These are phyloP conservation scores for Jacana jacana DNA, from an alignment of 2,113 vertebrate genomes.

Conservation along the genomic window DNA sequence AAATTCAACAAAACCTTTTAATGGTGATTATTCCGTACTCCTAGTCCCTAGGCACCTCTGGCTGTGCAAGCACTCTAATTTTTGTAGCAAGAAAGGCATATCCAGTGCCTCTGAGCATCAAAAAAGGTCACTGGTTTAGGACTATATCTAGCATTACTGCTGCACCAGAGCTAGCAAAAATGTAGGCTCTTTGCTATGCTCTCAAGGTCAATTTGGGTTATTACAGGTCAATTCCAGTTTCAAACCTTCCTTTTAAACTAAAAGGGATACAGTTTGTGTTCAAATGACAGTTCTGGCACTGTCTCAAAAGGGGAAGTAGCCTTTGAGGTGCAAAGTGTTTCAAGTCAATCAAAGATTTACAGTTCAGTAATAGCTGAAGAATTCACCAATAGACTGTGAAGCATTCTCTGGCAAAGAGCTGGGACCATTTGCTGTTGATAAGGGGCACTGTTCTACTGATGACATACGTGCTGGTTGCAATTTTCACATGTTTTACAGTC, in stretches of 20 bases:
- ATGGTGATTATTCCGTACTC: neutral
- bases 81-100: neutral
- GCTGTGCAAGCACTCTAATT: neutral
- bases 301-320: neutral
- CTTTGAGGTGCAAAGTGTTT: neutral
- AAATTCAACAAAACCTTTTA: neutral
- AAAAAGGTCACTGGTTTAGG: neutral
- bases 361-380: neutral
- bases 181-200: neutral
- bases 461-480: neutral
- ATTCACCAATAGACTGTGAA: neutral
- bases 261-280: neutral
- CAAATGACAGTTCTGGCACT: neutral
- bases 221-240: neutral
- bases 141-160: neutral
- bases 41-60: neutral
- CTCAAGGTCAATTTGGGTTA: neutral
- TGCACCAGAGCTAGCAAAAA: neutral
- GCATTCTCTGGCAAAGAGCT: neutral
- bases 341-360: neutral
- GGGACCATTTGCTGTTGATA: neutral
- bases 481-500: neutral
- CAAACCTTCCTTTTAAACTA: neutral
- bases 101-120: neutral
- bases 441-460: neutral